These are phyloP conservation scores for Sinelater perroti DNA, from an alignment of 2,888 invertebrate species.

Conservation along the genomic window DNA sequence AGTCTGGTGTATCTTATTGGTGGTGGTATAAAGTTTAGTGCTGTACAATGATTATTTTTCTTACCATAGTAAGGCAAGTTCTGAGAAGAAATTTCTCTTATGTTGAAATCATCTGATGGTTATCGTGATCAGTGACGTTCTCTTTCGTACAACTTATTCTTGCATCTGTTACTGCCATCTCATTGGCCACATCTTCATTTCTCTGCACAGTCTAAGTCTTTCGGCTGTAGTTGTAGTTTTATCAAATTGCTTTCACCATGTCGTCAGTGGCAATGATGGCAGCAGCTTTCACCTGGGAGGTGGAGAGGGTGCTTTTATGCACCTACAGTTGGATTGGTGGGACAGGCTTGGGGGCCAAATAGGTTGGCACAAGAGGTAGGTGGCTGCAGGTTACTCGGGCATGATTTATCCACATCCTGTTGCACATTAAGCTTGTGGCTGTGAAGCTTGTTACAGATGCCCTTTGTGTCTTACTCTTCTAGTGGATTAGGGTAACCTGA, in stretches of 20 bases:
- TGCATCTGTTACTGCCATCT: constrained; percentile 45
- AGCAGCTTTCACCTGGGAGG: constrained; percentile 56
- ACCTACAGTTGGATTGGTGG: constrained; percentile 15
- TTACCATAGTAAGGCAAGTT: constrained; percentile 48
- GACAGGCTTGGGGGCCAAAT: neutral
- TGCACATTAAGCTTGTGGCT: constrained; percentile 75
- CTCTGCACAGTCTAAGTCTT: constrained; percentile 38
- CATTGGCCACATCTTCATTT: constrained; percentile 56
- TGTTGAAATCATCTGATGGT: constrained; percentile 21
- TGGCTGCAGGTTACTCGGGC: constrained; percentile 45
- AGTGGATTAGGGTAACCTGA: too few species aligned
- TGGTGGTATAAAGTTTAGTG: constrained; percentile 54
- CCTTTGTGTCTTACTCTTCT: constrained; percentile 77
- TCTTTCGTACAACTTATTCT: neutral
- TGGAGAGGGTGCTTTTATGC: constrained; percentile 58
- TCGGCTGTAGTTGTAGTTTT: neutral
- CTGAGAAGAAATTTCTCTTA: constrained; percentile 18
- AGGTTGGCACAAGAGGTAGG: neutral
- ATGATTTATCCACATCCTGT: constrained; percentile 64
- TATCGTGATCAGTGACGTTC: constrained; percentile 15
- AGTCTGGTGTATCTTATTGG: constrained; percentile 63
- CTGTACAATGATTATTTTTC: constrained; percentile 54
- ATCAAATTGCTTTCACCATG: neutral
- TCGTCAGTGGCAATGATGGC: neutral
- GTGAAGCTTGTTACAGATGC: constrained; percentile 79